Evolutionary conservation across 2,888 invertebrate genomes (phyloP), one percentile per base, ranked within the genome.

Genomic region (Apodemia hepburni): DNA sequence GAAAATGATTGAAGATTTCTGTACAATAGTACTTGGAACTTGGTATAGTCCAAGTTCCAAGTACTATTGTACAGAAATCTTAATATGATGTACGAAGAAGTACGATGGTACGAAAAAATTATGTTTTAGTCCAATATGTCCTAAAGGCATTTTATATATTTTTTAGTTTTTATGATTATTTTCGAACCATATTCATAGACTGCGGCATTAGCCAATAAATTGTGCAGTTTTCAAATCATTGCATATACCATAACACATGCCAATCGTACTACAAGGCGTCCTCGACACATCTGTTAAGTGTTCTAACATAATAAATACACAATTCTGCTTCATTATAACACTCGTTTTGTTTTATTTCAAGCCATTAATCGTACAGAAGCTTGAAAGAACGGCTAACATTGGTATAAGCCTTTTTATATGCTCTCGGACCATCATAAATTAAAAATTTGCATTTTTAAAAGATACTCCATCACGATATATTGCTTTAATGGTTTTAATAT

Each of bases 381-480:
- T 47, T 61, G 29, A 66, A 61, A 45, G 45, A 29, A 42, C 42
- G 42, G 45, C 58, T 9, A 33, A 12, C 12, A 49, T 61, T 54
- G 61, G 60, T 59, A 54, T 60, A 64, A 38, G 33, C 29, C 12
- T 9, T 17, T 35, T 54, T 61, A 58, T 66, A 64, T 68, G 42
- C 63, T 65, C 61, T 64, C 60, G 59, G 60, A 42, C 57, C 22
- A 38, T 29, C 68, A 71, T 69, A 70, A 71, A 70, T 71, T 69
- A 66, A 63, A 69, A 71, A 71, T 72, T 70, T 70, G 62, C 69
- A 70, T 71, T 64, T 64, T 64, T 62, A 62, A 29, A 57, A 62
- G 64, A 63, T 61, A 59, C 42, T 18, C 58, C 61, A 62, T 67
- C 65, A 58, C 67, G 65, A 66, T 65, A 62, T 59, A 54, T 58